Percentiles rank a stretch among this genome's conserved stretches.
These are phyloP conservation scores for Cantharis rufa DNA, from an alignment of 2,888 invertebrate species.

Conservation along the genomic window DNA sequence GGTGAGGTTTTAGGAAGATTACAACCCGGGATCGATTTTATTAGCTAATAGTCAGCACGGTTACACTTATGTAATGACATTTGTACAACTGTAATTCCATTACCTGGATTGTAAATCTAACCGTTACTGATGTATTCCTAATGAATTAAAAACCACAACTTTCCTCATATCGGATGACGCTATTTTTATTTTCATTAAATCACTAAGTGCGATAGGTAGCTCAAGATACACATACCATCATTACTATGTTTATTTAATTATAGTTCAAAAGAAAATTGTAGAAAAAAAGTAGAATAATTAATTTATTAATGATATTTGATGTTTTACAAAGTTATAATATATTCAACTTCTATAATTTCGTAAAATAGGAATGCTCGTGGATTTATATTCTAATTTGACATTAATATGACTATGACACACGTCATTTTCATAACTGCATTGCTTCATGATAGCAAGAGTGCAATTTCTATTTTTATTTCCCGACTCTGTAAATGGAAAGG, in stretches of 20 bases:
- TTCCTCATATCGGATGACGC: conserved; percentile 33
- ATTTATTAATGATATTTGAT: background rate
- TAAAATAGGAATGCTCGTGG: background rate
- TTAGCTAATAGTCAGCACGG: conserved; percentile 55
- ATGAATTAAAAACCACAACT: conserved; percentile 42
- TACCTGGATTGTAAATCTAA: conserved; percentile 55
- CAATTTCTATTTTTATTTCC: background rate
- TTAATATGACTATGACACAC: background rate
- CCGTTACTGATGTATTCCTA: conserved; percentile 49
- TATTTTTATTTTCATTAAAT: background rate
- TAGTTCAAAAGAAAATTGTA: background rate
- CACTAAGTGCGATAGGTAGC: background rate
- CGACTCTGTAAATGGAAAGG: background rate
- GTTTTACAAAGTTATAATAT: background rate
- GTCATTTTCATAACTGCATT: background rate
- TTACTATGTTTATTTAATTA: too few relatives aligned
- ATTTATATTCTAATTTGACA: background rate
- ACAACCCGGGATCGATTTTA: conserved; percentile 52
- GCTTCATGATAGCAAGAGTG: too few relatives aligned
- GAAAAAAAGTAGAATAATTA: background rate
- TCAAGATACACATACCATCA: background rate
- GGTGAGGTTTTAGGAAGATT: conserved; percentile 50
- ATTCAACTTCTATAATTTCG: background rate
- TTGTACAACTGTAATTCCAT: conserved; percentile 55
- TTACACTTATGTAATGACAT: conserved; percentile 56